Base-by-base conservation (phyloP, 2,797 vertebrate genomes). In the Cetoscarus ocellatus region DNA sequence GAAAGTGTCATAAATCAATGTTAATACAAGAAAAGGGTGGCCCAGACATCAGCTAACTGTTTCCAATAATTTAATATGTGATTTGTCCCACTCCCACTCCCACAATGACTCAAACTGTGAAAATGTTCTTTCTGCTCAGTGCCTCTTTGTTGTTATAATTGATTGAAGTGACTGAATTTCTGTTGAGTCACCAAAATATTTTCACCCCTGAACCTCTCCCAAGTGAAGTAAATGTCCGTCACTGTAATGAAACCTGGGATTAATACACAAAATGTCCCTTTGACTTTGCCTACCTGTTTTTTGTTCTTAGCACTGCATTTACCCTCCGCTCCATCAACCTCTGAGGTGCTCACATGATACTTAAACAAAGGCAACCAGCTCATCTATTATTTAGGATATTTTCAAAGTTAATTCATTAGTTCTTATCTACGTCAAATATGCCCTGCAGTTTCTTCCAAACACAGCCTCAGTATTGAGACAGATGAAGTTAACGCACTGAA, bases 1-100 rank as follows among this genome's bases (percentile, higher is more conserved):
- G 51, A 70, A 73, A 62, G 50, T 39, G 7, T 45, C 19, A 60
- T 19, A 56, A 61, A 73, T 75, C 65, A 62, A 49, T 77, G 67
- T 61, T 53, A 57, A 71, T 54, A 61, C 35, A 35, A 40, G 36
- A 69, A 59, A 38, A 40, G 39, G 42, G 14, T 48, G 59, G 10
- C 10, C 51, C 13, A 70, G 70, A 19, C 11, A 8, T 54, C 42
- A 36, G 51, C 47, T 38, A 42, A 36, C 49, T 51, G 36, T 55
- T 73, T 73, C 55, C 52, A 63, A 43, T 67, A 10, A 52, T 61
- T 67, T 27, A 53, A 73, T 54, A 42, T 3, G 57, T 48, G 13
- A 15, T 67, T 55, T 53, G 13, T 74, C 27, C 43, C 3, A 49
- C n/a, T 74, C 27, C 43, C 3, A 49, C n/a, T 61, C 34, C 36